Percentiles rank a stretch among this genome's conserved stretches.
Conservation (phyloP, 1,140 invertebrate species). For the Drosophila kohkoa region DNA sequence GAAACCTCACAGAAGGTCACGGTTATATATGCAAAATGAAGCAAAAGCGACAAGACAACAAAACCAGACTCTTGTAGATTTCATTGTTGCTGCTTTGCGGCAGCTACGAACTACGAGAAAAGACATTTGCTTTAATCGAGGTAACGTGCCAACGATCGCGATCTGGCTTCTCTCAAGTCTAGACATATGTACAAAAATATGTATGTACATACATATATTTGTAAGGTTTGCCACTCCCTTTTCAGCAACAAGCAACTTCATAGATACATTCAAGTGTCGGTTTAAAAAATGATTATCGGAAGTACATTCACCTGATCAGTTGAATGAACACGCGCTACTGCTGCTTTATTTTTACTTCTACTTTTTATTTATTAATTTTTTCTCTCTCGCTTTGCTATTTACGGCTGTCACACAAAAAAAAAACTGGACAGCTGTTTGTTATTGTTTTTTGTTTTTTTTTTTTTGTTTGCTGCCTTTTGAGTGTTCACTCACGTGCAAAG, state of each 20-base stretch:
- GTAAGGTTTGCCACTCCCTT: conserved; percentile 63
- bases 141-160: conserved; percentile 74
- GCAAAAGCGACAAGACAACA: conserved; percentile 38
- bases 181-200: conserved; percentile 7
- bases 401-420: conserved; percentile 48
- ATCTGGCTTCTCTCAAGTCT: conserved; percentile 29
- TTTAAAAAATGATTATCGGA: conserved; percentile 70
- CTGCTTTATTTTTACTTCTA: conserved; percentile 51
- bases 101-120: conserved; percentile 22
- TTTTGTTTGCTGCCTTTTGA: conserved; percentile 32
- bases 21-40: conserved; percentile 76
- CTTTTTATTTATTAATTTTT: conserved; percentile 61
- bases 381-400: conserved; percentile 54
- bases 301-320: conserved; percentile 83
- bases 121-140: conserved; percentile 72
- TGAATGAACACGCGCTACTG: conserved; percentile 72
- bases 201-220: background rate
- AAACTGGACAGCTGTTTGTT: conserved; percentile 57
- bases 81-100: conserved; percentile 8
- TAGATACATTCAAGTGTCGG: conserved; percentile 17
- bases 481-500: conserved; percentile 69
- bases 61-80: conserved; percentile 58
- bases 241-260: conserved; percentile 32
- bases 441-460: no score
- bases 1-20: conserved; percentile 69